These are phyloP conservation scores for Psilanteris sp. DNA, from an alignment of 1,140 invertebrate species.

Conservation along the genomic window DNA sequence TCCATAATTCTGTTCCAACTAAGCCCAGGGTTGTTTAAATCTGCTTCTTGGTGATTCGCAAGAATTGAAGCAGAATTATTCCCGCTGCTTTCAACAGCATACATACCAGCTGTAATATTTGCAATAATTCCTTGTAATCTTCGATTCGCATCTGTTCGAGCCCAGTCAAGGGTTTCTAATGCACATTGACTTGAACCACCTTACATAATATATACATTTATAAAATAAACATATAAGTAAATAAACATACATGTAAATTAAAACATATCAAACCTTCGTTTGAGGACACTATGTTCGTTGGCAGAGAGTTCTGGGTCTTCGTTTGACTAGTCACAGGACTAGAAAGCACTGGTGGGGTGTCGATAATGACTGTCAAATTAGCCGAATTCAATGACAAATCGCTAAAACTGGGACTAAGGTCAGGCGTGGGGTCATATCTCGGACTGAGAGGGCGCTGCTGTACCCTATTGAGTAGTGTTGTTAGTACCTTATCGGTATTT, in stretches of 20 bases:
- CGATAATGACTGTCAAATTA: constrained; percentile 82
- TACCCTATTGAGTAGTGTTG: constrained; percentile 76
- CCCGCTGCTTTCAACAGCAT: constrained; percentile 56
- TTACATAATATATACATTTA: neutral
- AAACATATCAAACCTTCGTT: constrained; percentile 65
- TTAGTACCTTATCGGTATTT: constrained; percentile 75
- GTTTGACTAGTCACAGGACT: constrained; percentile 71
- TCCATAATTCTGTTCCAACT: constrained; percentile 76
- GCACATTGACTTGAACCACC: constrained; percentile 20
- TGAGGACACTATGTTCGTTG: constrained; percentile 64
- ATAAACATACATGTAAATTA: no score
- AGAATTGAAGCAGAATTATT: constrained; percentile 64
- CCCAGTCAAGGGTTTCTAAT: constrained; percentile 22
- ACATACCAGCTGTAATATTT: constrained; percentile 64
- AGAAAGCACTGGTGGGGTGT: constrained; percentile 79
- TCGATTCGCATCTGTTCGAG: constrained; percentile 60
- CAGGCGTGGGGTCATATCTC: constrained; percentile 77
- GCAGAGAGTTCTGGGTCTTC: constrained; percentile 70
- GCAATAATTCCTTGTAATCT: constrained; percentile 69
- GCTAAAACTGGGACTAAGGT: constrained; percentile 80
- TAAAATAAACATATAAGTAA: no score
- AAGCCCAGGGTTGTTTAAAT: constrained; percentile 8
- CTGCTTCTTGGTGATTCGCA: constrained; percentile 66
- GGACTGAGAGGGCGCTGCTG: constrained; percentile 70
- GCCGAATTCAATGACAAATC: constrained; percentile 82